Evolutionary conservation across 1,140 invertebrate species (phyloP).

Genomic region (Drosophila tristis): DNA sequence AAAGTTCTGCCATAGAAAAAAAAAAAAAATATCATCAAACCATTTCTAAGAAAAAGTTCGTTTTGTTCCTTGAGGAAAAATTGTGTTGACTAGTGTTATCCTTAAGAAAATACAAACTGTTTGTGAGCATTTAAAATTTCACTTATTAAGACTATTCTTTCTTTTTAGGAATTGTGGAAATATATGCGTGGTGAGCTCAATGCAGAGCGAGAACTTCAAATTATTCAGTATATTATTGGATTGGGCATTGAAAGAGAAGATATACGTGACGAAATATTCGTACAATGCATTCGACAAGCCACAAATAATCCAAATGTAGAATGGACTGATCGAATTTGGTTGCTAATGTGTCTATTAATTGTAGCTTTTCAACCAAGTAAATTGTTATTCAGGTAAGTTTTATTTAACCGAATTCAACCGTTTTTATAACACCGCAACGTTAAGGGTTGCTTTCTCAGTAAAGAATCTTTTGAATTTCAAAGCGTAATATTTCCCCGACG

Average conservation of each 20-base stretch:
- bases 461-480: too few species aligned
- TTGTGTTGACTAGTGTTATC: too few species aligned
- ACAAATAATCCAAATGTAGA: constrained; percentile 94
- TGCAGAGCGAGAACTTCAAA: constrained; percentile 90
- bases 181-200: constrained; percentile 94
- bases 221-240: constrained; percentile 93
- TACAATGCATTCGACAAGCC: constrained; percentile 93
- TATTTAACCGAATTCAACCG: background rate
- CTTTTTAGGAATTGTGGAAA: constrained; percentile 91
- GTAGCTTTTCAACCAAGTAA: constrained; percentile 97
- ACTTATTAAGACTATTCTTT: constrained; percentile 47
- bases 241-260: constrained; percentile 95
- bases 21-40: too few species aligned
- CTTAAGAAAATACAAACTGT: too few species aligned
- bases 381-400: constrained; percentile 88
- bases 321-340: constrained; percentile 93
- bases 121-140: too few species aligned
- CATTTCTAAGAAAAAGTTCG: too few species aligned
- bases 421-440: background rate
- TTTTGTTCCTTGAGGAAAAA: too few species aligned
- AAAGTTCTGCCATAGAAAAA: too few species aligned
- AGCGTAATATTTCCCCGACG: too few species aligned
- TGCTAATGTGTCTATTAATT: constrained; percentile 93
- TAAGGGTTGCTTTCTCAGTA: too few species aligned
- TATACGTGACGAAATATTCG: constrained; percentile 94